Evolutionary conservation across 2,797 vertebrate species (phyloP), one percentile per base, ranked within the genome.

Genomic region (Trachops cirrhosus): DNA sequence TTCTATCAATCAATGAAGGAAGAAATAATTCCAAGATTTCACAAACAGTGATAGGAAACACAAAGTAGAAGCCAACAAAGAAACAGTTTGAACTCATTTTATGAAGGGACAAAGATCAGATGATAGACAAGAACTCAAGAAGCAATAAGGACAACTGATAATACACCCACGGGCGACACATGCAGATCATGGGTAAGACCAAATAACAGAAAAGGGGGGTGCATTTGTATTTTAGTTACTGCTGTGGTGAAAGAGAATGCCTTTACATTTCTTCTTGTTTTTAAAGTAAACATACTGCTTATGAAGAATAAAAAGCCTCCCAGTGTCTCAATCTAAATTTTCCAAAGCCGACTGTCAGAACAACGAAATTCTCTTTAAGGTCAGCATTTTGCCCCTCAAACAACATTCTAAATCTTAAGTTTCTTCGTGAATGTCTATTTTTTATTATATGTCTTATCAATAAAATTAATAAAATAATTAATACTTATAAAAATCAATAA

Each of bases 221-320:
- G 6, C 32, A 46, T 79, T 41, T 44, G 0, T 62, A 57, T 12
- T 84, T 93, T 73, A 44, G 26, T 62, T 52, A 21, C 12, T 84
- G n/a, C 21, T 74, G 5, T 18, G 48, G 1, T 34, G 39, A 52
- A 71, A 5, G 37, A 39, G 26, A 32, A 50, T 62, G 19, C 68
- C 34, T 89, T 79, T 73, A n/a, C 41, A 59, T 88, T 92, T 80
- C 18, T 32, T 93, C 83, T 84, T 62, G 24, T 54, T 85, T 96
- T 82, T 67, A 54, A 93, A 67, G 19, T 86, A 79, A 89, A 24
- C 26, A 57, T 37, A 5, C 4, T 73, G 34, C 26, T 91, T 46
- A 52, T 1, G 14, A 89, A 77, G 54, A 83, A 67, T 79, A 41
- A 86, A 94, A 90, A 32, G 19, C 79, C 7, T 77, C 19, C 16